A percentile compares a stretch with the other conserved stretches of the same genome.
These are phyloP conservation scores for Tenthredo distinguenda DNA, from an alignment of 2,888 invertebrate genomes.

Conservation along the genomic window DNA sequence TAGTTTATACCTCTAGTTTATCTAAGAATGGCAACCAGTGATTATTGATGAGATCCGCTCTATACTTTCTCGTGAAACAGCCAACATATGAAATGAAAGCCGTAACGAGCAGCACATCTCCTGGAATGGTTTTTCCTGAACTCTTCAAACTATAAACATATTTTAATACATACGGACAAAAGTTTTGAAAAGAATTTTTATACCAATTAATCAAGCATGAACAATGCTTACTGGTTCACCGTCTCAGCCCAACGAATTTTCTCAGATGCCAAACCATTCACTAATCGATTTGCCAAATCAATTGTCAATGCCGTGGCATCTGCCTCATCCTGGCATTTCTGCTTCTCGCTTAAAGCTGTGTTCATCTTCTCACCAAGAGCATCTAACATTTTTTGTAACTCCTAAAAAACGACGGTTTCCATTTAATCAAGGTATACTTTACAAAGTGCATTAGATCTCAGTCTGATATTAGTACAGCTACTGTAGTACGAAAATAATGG, in stretches of 20 bases:
- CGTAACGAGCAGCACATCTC: slow-evolving; percentile 92
- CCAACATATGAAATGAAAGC: slow-evolving; percentile 98
- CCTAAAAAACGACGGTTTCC: slow-evolving; percentile 73
- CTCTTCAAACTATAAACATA: slow-evolving; percentile 81
- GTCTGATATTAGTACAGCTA: not conserved
- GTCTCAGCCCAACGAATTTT: slow-evolving; percentile 91
- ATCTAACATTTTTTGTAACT: slow-evolving; percentile 88
- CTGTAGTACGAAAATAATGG: not conserved
- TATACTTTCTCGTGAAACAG: slow-evolving; percentile 92
- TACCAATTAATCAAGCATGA: slow-evolving; percentile 74
- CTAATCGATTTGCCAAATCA: slow-evolving; percentile 93
- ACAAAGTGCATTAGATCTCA: not conserved
- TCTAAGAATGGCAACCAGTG: slow-evolving; percentile 91
- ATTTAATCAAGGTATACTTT: not conserved
- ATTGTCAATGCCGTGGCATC: slow-evolving; percentile 94
- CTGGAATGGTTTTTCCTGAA: slow-evolving; percentile 90
- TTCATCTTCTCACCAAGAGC: slow-evolving; percentile 91
- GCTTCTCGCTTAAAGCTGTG: slow-evolving; percentile 90
- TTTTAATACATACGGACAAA: slow-evolving; percentile 24
- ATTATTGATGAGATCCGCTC: slow-evolving; percentile 87
- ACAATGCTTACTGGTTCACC: slow-evolving; percentile 79
- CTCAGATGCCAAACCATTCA: slow-evolving; percentile 95
- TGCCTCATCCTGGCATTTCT: slow-evolving; percentile 95
- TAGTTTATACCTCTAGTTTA: slow-evolving; percentile 80
- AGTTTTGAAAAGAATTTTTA: slow-evolving; percentile 11